These are phyloP conservation scores for Dolichomitus sp. DNA, from an alignment of 2,888 invertebrate species.

Conservation along the genomic window DNA sequence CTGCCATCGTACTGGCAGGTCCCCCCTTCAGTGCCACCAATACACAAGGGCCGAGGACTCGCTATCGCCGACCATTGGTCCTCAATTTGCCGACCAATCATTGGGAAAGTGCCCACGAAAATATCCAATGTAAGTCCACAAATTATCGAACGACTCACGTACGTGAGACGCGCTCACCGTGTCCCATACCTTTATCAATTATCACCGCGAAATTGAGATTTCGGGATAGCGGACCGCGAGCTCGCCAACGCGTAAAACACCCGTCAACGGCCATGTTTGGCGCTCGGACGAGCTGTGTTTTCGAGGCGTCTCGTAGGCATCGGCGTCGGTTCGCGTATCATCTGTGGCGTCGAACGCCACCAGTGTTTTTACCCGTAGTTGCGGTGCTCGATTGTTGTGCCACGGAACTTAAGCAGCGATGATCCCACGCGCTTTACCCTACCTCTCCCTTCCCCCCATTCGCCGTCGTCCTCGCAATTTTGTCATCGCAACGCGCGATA, in stretches of 20 bases:
- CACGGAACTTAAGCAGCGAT: not conserved
- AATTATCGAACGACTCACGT: slow-evolving; percentile 88
- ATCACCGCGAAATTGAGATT: slow-evolving; percentile 1
- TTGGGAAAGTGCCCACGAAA: slow-evolving; percentile 92
- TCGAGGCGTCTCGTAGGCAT: slow-evolving; percentile 6
- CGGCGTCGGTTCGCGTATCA: not conserved
- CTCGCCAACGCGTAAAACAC: slow-evolving; percentile 5
- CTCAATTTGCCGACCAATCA: slow-evolving; percentile 96
- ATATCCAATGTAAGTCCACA: slow-evolving; percentile 92
- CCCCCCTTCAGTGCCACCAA: slow-evolving; percentile 89
- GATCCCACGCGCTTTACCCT: not conserved
- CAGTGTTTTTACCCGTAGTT: not conserved
- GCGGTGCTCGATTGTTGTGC: slow-evolving; percentile 8
- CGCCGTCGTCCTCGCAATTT: not conserved
- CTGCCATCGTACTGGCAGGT: slow-evolving; percentile 84
- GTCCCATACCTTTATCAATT: slow-evolving; percentile 41
- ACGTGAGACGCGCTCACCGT: slow-evolving; percentile 45
- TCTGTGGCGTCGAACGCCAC: slow-evolving; percentile 5
- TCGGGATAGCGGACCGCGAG: not conserved
- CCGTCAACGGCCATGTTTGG: slow-evolving; percentile 70
- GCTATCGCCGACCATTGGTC: slow-evolving; percentile 93
- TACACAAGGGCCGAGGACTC: slow-evolving; percentile 90
- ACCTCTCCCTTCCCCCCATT: not conserved
- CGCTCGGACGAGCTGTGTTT: not conserved
- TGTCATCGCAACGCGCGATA: not conserved